Conservation (phyloP, 2,113 vertebrate genomes). For the Chaetodon trifascialis region DNA sequence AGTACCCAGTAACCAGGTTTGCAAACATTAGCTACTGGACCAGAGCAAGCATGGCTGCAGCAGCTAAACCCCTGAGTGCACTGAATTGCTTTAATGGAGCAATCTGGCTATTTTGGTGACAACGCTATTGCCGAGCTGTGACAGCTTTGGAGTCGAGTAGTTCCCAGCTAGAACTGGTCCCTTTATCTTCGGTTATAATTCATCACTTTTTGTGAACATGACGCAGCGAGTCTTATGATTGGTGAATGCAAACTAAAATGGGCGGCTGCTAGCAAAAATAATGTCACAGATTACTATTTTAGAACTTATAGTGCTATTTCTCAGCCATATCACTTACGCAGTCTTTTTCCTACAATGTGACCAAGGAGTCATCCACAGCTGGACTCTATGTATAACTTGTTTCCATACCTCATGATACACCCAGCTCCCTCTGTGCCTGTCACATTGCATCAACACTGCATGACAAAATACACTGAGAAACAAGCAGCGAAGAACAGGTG, state of each 20-base stretch:
- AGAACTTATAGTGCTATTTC: not conserved
- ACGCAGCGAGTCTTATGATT: not conserved
- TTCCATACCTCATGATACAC: slow-evolving; percentile 32
- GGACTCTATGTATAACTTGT: slow-evolving; percentile 46
- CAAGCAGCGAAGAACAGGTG: slow-evolving; percentile 71
- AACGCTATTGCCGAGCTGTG: no score
- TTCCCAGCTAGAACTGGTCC: no score
- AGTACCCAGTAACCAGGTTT: no score
- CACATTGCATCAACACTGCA: slow-evolving; percentile 58
- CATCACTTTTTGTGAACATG: not conserved
- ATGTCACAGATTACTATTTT: not conserved
- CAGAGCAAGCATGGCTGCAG: not conserved
- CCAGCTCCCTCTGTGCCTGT: slow-evolving; percentile 47
- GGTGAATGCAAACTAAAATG: not conserved
- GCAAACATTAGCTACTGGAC: not conserved
- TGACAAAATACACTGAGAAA: slow-evolving; percentile 51
- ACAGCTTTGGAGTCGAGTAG: no score
- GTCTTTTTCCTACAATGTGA: slow-evolving; percentile 1
- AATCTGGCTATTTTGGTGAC: no score
- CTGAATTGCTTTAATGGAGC: no score
- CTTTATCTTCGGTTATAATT: not conserved
- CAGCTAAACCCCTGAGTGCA: not conserved
- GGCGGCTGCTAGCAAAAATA: not conserved
- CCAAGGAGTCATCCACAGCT: slow-evolving; percentile 31
- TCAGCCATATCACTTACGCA: not conserved